Evolutionary conservation across 2,113 vertebrate genomes (phyloP).

Genomic region (Forbesichthys papilliferus): DNA sequence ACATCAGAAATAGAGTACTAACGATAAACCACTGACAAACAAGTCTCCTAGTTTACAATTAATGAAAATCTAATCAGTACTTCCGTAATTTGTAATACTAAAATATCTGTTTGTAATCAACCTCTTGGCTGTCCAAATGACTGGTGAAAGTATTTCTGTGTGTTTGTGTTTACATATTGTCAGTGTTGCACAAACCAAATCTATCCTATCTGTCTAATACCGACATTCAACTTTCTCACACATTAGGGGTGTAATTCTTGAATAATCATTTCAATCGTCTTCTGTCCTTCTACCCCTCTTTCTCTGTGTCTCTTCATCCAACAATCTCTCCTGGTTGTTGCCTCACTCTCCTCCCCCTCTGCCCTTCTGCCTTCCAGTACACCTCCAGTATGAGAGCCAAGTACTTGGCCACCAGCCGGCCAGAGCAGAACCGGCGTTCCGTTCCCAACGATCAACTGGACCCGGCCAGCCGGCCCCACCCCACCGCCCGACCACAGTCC

Average conservation of each 20-base stretch:
- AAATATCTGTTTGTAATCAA: constrained; percentile 49
- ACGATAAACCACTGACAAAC: constrained; percentile 47
- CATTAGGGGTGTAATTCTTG: too few relatives aligned
- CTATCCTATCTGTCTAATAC: constrained; percentile 17
- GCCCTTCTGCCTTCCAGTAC: constrained; percentile 79
- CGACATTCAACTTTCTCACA: neutral
- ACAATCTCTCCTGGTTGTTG: neutral
- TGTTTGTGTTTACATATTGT: constrained; percentile 31
- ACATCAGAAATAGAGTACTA: constrained; percentile 77
- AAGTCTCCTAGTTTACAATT: constrained; percentile 56
- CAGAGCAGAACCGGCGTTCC: constrained; percentile 80
- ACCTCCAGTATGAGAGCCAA: constrained; percentile 99
- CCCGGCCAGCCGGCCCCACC: constrained; percentile 70
- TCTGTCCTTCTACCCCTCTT: neutral
- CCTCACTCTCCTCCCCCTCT: constrained; percentile 1
- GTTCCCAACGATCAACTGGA: constrained; percentile 76
- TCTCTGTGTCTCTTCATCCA: neutral
- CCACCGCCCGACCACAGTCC: constrained; percentile 68
- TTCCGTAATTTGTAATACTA: constrained; percentile 2
- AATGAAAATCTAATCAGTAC: constrained; percentile 52
- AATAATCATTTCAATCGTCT: constrained; percentile 5
- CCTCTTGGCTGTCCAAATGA: constrained; percentile 79
- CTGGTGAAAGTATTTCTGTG: constrained; percentile 54
- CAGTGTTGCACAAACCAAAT: constrained; percentile 3
- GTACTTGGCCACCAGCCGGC: constrained; percentile 96